Conservation (phyloP, 1,140 invertebrate species). For the Cydia amplana region DNA sequence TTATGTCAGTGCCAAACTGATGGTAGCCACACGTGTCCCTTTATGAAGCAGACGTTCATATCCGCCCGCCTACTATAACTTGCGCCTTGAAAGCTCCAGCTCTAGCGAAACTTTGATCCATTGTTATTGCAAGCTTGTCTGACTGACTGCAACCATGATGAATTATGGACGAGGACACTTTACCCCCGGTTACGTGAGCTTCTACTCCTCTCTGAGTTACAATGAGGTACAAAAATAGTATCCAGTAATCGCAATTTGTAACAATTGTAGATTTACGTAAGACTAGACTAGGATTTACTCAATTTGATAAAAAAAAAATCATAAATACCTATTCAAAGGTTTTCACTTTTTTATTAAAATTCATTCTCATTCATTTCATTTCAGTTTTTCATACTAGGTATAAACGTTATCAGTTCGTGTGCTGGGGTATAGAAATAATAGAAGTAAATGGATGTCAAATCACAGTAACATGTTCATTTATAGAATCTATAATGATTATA, state of each 20-base stretch:
- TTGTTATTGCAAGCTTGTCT: slow-evolving; percentile 70
- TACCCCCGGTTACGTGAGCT: slow-evolving; percentile 59
- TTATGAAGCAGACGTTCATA: neutral
- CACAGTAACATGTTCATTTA: slow-evolving; percentile 46
- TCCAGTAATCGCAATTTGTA: neutral
- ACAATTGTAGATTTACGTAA: neutral
- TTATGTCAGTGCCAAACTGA: no score
- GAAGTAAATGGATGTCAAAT: slow-evolving; percentile 43
- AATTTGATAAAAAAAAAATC: neutral
- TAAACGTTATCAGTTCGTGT: neutral
- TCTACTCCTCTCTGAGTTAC: slow-evolving; percentile 52
- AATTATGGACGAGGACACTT: slow-evolving; percentile 69
- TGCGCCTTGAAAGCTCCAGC: slow-evolving; percentile 37
- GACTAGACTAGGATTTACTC: no score
- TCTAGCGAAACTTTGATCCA: slow-evolving; percentile 53
- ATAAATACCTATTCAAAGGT: neutral
- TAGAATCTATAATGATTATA: slow-evolving; percentile 53
- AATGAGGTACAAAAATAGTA: slow-evolving; percentile 39
- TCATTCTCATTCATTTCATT: no score
- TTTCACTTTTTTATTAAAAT: neutral
- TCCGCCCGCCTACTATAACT: neutral
- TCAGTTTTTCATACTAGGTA: neutral
- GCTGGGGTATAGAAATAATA: slow-evolving; percentile 33
- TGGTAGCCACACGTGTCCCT: no score
- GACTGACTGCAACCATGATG: slow-evolving; percentile 57